Conservation (phyloP, 2,113 vertebrate species). For the Rousettus leschenaultii region DNA sequence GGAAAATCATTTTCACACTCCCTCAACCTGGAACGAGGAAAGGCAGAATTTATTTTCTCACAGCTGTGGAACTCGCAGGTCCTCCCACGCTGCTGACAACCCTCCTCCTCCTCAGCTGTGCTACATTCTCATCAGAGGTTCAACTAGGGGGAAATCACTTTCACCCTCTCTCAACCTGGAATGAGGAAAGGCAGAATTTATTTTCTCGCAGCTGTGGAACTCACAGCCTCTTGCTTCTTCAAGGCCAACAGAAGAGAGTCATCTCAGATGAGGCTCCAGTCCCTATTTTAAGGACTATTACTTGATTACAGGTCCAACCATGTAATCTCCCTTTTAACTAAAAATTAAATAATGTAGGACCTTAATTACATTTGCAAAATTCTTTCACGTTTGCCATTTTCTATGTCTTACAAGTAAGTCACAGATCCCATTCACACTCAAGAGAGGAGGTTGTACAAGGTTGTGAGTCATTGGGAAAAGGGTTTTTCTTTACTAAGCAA, state of each 20-base stretch:
- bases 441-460: not conserved
- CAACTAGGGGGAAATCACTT: not conserved
- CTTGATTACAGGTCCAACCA: not conserved
- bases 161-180: not conserved
- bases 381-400: not conserved
- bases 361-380: not conserved
- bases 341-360: not conserved
- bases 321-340: not conserved
- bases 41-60: not conserved
- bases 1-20: not conserved
- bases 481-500: not conserved
- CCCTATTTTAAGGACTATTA: not conserved
- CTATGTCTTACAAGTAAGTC: not conserved
- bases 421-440: not conserved
- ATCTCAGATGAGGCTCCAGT: not conserved
- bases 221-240: not conserved
- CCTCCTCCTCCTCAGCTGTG: not conserved
- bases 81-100: not conserved
- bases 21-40: not conserved
- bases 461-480: not conserved
- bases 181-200: not conserved
- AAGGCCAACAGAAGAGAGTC: not conserved
- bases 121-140: not conserved
- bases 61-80: no score
- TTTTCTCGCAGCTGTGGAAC: not conserved